Conservation (phyloP, 2,888 invertebrate genomes). For the Nemoura dubitans region DNA sequence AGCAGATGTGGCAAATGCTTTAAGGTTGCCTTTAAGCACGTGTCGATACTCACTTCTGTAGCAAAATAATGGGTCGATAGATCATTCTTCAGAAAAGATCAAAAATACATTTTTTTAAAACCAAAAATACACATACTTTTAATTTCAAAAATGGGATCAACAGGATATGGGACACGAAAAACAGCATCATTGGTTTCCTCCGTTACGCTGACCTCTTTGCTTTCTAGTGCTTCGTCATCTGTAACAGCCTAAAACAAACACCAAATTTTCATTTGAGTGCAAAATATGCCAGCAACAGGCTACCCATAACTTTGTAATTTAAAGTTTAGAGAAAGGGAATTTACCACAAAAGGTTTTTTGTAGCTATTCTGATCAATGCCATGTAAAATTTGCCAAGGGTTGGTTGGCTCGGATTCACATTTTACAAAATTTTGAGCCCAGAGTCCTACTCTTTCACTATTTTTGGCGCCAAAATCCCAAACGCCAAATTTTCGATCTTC, state of each 20-base stretch:
- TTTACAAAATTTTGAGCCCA: background rate
- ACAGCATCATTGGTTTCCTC: too few relatives aligned
- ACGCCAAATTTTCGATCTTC: background rate
- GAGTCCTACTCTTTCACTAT: background rate
- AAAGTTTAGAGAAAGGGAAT: too few relatives aligned
- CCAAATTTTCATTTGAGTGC: too few relatives aligned
- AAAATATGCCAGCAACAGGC: too few relatives aligned
- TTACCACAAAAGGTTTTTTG: background rate
- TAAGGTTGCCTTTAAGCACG: background rate
- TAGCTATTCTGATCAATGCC: background rate
- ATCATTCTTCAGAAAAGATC: too few relatives aligned
- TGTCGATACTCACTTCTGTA: background rate
- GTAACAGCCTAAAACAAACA: too few relatives aligned
- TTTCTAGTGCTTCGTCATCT: too few relatives aligned
- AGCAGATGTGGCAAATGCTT: background rate
- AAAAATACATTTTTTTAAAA: background rate
- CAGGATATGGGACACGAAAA: too few relatives aligned
- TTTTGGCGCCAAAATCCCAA: background rate
- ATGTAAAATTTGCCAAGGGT: background rate
- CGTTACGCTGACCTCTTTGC: too few relatives aligned
- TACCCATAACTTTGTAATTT: too few relatives aligned
- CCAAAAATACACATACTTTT: background rate
- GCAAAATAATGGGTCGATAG: background rate
- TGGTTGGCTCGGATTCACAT: background rate
- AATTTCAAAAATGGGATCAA: too few relatives aligned